Percentiles rank a stretch among this genome's conserved stretches.
These are phyloP conservation scores for Trogon surrucura DNA, from an alignment of 2,113 vertebrate genomes.

Conservation along the genomic window DNA sequence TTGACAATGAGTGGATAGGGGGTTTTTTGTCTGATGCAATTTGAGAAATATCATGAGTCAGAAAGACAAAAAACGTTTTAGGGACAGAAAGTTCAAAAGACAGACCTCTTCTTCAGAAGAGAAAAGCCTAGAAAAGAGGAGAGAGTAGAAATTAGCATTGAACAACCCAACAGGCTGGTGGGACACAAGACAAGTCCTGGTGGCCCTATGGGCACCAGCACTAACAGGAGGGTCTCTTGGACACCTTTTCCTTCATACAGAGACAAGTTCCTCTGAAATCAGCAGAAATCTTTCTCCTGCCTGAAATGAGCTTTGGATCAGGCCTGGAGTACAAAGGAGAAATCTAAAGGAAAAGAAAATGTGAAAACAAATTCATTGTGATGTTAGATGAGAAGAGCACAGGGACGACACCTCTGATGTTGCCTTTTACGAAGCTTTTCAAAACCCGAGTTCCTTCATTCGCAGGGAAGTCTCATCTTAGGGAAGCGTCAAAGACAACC, in stretches of 20 bases:
- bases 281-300: neutral
- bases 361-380: neutral
- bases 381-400: neutral
- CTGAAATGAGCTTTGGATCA: neutral
- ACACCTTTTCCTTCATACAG: neutral
- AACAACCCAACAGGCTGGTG: neutral
- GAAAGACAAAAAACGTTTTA: neutral
- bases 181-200: accelerated
- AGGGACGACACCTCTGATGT: conserved; percentile 7
- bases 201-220: neutral
- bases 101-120: neutral
- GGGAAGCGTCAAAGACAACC: neutral
- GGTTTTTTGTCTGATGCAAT: neutral
- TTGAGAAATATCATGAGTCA: neutral
- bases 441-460: neutral
- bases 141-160: accelerated
- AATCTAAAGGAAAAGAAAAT: neutral
- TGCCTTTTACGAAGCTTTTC: neutral
- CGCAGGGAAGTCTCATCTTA: neutral
- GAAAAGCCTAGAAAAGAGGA: neutral
- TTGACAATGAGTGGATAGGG: neutral
- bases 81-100: neutral
- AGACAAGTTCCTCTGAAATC: neutral
- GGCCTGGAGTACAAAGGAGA: neutral
- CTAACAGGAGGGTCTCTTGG: neutral